Conservation (phyloP, 2,797 vertebrate species). For the Platalea minor region DNA sequence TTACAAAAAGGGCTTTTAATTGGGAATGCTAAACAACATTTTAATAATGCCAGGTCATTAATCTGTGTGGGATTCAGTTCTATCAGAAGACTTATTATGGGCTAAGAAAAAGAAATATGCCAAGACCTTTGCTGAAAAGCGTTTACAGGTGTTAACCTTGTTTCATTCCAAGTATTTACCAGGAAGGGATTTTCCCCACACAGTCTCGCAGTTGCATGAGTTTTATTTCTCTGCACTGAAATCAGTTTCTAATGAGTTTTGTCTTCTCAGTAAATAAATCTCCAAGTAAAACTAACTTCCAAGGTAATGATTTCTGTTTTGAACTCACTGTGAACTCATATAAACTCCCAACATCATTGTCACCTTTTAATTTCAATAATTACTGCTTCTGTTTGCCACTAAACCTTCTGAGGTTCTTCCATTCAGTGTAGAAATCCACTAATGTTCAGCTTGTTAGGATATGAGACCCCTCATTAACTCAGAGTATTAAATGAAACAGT, state of each 20-base stretch:
- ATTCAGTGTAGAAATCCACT: neutral
- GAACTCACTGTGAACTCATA: neutral
- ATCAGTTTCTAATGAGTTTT: neutral
- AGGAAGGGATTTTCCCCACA: neutral
- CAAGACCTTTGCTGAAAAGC: neutral
- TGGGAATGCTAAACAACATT: neutral
- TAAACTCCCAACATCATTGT: neutral
- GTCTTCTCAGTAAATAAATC: neutral
- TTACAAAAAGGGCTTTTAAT: neutral
- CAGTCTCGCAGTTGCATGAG: neutral
- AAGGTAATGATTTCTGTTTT: neutral
- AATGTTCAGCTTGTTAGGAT: slow-evolving; percentile 65
- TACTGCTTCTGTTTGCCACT: neutral
- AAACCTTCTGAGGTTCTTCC: neutral
- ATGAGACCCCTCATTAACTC: slow-evolving; percentile 71
- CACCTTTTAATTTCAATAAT: neutral
- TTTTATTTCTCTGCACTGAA: neutral
- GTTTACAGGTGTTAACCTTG: neutral
- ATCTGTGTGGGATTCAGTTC: neutral
- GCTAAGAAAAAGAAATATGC: neutral
- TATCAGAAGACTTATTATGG: neutral
- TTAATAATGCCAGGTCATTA: neutral
- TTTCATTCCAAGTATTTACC: neutral
- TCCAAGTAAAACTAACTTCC: neutral
- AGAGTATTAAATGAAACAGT: slow-evolving; percentile 74